Percentiles rank a stretch among this genome's conserved stretches.
Evolutionary conservation across 2,888 invertebrate species (phyloP).

Genomic region (Phyllotreta striolata): DNA sequence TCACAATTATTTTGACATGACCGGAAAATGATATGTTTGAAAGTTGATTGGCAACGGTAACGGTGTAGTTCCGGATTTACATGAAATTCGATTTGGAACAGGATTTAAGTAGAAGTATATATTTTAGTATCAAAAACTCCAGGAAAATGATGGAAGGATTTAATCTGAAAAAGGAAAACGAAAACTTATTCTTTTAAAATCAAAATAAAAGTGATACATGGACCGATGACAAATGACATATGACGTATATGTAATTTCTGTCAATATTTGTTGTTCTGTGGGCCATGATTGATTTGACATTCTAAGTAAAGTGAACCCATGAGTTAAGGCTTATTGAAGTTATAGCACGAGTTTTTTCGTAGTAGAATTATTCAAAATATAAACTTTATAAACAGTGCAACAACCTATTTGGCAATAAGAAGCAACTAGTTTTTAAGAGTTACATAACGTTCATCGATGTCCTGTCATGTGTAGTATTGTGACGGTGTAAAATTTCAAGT

Average conservation of each 20-base stretch:
- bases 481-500: slow-evolving; percentile 42
- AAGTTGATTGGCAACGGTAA: no score
- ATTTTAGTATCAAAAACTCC: no score
- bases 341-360: slow-evolving; percentile 32
- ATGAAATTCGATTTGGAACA: no score
- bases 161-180: no score
- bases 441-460: slow-evolving; percentile 39
- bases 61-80: no score
- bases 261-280: slow-evolving; percentile 11
- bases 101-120: no score
- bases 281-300: slow-evolving; percentile 26
- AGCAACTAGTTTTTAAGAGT: slow-evolving; percentile 34
- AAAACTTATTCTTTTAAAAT: background rate
- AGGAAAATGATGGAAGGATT: no score
- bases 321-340: slow-evolving; percentile 30
- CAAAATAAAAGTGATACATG: background rate
- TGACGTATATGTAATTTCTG: slow-evolving; percentile 10
- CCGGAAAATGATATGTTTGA: no score
- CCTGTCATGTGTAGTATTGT: slow-evolving; percentile 43
- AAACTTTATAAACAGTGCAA: slow-evolving; percentile 30
- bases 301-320: slow-evolving; percentile 25
- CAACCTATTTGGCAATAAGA: slow-evolving; percentile 26
- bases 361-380: slow-evolving; percentile 34
- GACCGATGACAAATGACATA: slow-evolving; percentile 20
- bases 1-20: no score